Evolutionary conservation across 2,797 vertebrate genomes (phyloP).

Genomic region (Protonibea diacanthus): DNA sequence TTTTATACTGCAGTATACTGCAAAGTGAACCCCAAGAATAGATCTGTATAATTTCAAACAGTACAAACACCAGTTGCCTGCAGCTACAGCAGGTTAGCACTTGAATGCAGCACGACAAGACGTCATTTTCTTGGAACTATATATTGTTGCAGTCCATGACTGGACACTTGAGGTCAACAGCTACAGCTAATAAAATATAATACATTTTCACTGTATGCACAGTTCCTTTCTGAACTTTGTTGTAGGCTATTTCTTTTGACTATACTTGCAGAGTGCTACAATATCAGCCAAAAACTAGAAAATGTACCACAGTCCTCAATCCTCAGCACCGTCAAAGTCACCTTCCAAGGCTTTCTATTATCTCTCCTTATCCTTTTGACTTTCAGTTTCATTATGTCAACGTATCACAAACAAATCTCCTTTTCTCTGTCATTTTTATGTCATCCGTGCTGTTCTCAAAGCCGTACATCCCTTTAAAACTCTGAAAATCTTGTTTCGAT

Average conservation of each 20-base stretch:
- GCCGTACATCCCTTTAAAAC: constrained; percentile 5
- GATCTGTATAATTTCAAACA: neutral
- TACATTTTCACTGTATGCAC: neutral
- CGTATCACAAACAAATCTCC: constrained; percentile 10
- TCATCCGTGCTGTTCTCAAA: constrained; percentile 8
- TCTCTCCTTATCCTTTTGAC: neutral
- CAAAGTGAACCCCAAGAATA: constrained; percentile 7
- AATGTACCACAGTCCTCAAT: neutral
- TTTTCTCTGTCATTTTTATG: constrained; percentile 2
- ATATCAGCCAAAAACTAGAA: neutral
- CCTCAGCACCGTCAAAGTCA: neutral
- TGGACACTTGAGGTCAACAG: neutral
- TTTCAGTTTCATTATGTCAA: constrained; percentile 1
- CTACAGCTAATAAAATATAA: neutral
- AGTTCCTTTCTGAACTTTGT: neutral
- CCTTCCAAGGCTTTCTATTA: neutral
- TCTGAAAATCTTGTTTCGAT: constrained; percentile 5
- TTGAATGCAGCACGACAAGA: neutral
- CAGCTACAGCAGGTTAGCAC: neutral
- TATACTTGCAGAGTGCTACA: neutral
- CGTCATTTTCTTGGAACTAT: neutral
- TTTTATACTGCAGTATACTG: neutral
- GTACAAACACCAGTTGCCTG: constrained; percentile 6
- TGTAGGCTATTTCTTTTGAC: neutral
- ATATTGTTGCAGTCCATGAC: neutral